phyloP scores from a whole-genome alignment of 2,113 vertebrate species.

The Anas platyrhynchos region DNA sequence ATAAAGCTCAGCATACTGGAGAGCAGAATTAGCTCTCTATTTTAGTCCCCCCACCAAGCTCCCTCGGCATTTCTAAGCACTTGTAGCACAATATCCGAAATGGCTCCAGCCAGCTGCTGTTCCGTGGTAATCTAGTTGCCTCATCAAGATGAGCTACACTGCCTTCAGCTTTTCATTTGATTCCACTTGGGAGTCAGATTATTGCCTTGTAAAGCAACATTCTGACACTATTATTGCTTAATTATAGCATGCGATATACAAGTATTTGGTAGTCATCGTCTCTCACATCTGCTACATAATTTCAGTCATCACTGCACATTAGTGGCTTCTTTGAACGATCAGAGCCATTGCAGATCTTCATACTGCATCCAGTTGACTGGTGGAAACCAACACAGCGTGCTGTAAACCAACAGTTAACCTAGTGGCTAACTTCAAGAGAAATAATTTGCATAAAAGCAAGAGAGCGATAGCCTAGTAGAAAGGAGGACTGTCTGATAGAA shows the following conservation, averaged over 20 bases:
- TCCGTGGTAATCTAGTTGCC: constrained; percentile 19
- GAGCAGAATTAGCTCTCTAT: not conserved
- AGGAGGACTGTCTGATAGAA: not conserved
- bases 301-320: constrained; percentile 10
- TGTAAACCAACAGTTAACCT: not conserved
- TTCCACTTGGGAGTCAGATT: constrained; percentile 58
- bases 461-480: not conserved
- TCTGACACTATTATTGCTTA: constrained; percentile 54
- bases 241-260: constrained; percentile 24
- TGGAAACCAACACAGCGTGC: not conserved
- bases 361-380: not conserved
- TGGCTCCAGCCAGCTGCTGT: constrained; percentile 30
- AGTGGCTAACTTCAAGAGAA: not conserved
- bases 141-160: constrained; percentile 26
- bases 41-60: not conserved
- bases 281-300: constrained; percentile 46
- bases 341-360: not conserved
- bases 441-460: not conserved
- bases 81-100: constrained; percentile 10
- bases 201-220: constrained; percentile 58
- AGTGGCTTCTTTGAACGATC: not conserved
- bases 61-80: constrained; percentile 3
- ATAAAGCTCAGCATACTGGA: not conserved
- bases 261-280: constrained; percentile 19
- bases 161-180: constrained; percentile 51